Evolutionary conservation across 2,888 invertebrate species (phyloP), one percentile per base, ranked within the genome.

Genomic region (Muscina levida): DNA sequence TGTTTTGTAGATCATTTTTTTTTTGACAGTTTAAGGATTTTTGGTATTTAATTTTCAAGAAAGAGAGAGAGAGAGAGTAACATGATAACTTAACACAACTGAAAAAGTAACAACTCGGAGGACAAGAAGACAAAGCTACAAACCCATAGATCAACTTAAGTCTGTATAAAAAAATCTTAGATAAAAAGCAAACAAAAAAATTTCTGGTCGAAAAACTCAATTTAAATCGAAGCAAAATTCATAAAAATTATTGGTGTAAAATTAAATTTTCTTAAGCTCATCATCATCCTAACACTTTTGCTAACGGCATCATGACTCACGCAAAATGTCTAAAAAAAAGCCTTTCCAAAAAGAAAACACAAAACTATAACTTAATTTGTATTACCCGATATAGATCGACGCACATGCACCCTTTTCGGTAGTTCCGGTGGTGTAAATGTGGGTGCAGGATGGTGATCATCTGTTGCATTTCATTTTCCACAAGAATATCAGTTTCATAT

Each of bases 361-460:
- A 57, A 53, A 39, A 65, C 0, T 10, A 48, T 4, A 37, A 42
- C 13, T 39, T 59, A 6, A 31, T 53, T 74, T 87, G 31, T 31
- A 31, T 89, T 89, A 89, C 89, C 90, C 89, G 90, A 89, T 88
- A 92, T 89, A 87, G 92, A 93, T 97, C 97, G 97, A 96, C 97
- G 95, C 93, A 97, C 95, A 95, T 97, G 97, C 95, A 97, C 96
- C 95, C 97, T 96, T 95, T 97, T 97, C 94, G 97, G 97, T 94
- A 97, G 96, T 95, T 97, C 97, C 94, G 97, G 97, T 94, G 97
- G 97, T 93, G 97, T 97, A 94, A 97, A 97, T 93, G 97, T 97
- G 93, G 97, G 97, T 93, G 97, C 96, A 94, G 96, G 96, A 93
- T 96, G 96, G 94, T 96, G 96, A 93, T 97, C 97, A 96, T 97